Base-by-base conservation (phyloP, 2,888 invertebrate genomes). In the Meiosimyza platycephala region DNA sequence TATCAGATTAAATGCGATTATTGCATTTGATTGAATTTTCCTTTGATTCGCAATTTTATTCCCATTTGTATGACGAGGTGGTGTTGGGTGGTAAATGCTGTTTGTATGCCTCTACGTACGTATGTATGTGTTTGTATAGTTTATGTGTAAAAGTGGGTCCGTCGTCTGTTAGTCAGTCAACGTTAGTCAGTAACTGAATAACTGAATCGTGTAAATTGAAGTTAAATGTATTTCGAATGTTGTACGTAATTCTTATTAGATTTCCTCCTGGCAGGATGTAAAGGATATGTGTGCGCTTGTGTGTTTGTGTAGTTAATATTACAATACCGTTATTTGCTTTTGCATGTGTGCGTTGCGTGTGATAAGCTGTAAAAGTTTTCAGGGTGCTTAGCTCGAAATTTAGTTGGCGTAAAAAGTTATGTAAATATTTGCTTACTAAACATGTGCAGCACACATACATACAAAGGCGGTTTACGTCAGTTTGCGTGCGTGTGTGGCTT, bases 1-100 rank as follows among this genome's bases (percentile, higher is more conserved):
- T 76, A 77, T 78, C 76, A 76, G 76, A 74, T 78, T 76, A 76
- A 76, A 76, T 74, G 63, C 76, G 76, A 78, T 78, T 78, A 78
- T 76, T 70, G 75, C 78, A 72, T 75, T 74, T 76, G 76, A 78
- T 76, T 78, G 76, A 66, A 51, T 78, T 75, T 76, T 74, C 75
- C 73, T 74, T 76, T 76, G 66, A 67, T 67, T 66, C 60, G 22
- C 67, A 72, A 18, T 66, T 67, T 67, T 52, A 52, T 67, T 67
- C 60, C 67, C 66, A 62, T 60, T 67, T 62, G 65, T n/a, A 16
- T 12, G 47, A 33, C 16, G 18, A 6, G 40, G 40, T 40, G 9
- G 40, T 9, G 9, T 40, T 40, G 40, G 40, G 40, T 55, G 18
- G 2, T 7, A 55, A 28, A 28, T 28, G 28, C 28, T 22, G 22